Evolutionary conservation across 1,140 invertebrate genomes (phyloP).

Genomic region (Drosophila serrata): DNA sequence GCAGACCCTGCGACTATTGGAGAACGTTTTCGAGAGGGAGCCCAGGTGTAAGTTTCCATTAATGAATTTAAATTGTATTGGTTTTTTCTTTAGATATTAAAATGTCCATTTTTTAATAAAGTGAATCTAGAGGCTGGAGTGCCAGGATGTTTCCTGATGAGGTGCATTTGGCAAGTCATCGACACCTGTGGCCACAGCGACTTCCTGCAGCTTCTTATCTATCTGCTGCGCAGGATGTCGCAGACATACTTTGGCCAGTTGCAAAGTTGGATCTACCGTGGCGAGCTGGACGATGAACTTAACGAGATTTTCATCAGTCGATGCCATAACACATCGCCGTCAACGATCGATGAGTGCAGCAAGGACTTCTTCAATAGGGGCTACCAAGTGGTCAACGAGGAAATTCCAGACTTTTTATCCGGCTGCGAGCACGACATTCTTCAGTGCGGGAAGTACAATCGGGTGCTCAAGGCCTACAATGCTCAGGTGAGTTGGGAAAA

Average conservation of each 20-base stretch:
- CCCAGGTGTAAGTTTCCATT: slow-evolving; percentile 39
- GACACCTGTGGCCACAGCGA: slow-evolving; percentile 55
- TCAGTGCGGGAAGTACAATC: slow-evolving; percentile 82
- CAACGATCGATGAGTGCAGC: slow-evolving; percentile 42
- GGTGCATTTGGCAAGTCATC: slow-evolving; percentile 67
- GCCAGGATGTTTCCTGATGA: slow-evolving; percentile 59
- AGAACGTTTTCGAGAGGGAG: slow-evolving; percentile 42
- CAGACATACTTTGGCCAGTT: slow-evolving; percentile 72
- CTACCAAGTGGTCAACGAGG: slow-evolving; percentile 52
- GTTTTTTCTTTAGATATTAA: background rate
- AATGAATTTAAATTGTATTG: background rate
- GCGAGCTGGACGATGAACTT: slow-evolving; percentile 65
- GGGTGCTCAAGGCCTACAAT: slow-evolving; percentile 70
- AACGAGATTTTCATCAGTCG: slow-evolving; percentile 76
- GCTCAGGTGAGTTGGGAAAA: slow-evolving; percentile 51
- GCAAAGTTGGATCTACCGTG: slow-evolving; percentile 74
- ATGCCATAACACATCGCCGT: slow-evolving; percentile 10
- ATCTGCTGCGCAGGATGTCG: slow-evolving; percentile 67
- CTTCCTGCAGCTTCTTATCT: slow-evolving; percentile 63
- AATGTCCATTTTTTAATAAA: slow-evolving; percentile 14
- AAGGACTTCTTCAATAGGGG: slow-evolving; percentile 82
- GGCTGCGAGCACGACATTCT: slow-evolving; percentile 74
- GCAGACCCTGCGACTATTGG: slow-evolving; percentile 41
- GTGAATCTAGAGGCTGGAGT: slow-evolving; percentile 37
- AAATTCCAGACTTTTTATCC: slow-evolving; percentile 70